Base-by-base conservation (phyloP, 1,140 invertebrate species). In the Gonioctena quinquepunctata region DNA sequence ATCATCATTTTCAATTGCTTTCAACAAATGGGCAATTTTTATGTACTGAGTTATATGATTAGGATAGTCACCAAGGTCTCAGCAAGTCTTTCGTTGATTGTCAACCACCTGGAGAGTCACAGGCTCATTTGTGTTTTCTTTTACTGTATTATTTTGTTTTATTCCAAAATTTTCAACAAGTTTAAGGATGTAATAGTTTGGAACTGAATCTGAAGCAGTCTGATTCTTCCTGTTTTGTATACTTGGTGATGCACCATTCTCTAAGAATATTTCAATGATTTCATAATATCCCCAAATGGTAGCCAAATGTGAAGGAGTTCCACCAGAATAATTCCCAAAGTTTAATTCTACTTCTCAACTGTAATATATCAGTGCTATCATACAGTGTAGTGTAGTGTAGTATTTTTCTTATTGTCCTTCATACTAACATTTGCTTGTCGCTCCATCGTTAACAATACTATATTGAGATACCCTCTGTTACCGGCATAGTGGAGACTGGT, bases 301-400 rank as follows among this genome's bases (percentile, higher is more conserved):
- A 18, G 93, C 92, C 68, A 89, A 83, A 84, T 95, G 93, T 11
- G 95, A 80, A 1, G 93, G 86, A 16, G 91, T 94, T 72, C 95
- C 93, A 1, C 92, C 92, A 75, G 87, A 87, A 66, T 88, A 86
- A 85, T 95, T 95, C 19, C 76, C 76, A 28, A 85, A 82, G 84
- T 91, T 90, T 25, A 91, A 84, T 70, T 91, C 82, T 5, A 94
- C 85, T 76, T 91, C 89, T 78, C 93, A 91, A 2, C 89, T 87
- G 81, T 91, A 92, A 80, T 94, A 95, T 21, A 95, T 85, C 13
- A 95, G 81, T 3, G 92, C 93, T 84, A 96, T 95, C 1, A 94
- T 91, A 86, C 94, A 95, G 76, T 87, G 88, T 66, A 82, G 84
- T 94, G 93, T 7, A 95, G 83, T 1, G 94, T 87, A 7, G 91